Base-by-base conservation (phyloP, 1,140 invertebrate genomes). In the Trichomalopsis sarcophagae region DNA sequence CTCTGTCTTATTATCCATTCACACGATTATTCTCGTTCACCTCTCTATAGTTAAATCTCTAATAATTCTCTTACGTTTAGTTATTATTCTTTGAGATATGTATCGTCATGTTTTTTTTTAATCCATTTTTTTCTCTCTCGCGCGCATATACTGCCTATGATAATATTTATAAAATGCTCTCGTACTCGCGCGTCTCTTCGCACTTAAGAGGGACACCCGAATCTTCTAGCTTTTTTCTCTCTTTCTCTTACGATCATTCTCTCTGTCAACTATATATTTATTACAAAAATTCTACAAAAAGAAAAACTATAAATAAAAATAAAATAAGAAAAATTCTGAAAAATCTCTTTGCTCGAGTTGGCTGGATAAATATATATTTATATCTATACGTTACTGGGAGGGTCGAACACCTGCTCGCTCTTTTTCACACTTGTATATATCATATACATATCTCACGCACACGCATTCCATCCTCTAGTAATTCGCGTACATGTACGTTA, bases 31-130 rank as follows among this genome's bases (percentile, higher is more conserved):
- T 82, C 44, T 69, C 13, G 66, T 81, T 74, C 62, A 73, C 44
- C 47, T 23, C 50, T 36, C 17, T 83, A 21, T 75, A 68, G 47
- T 79, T 47, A 80, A 75, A 83, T 82, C 76, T 84, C 86, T 86
- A 84, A 84, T 84, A 83, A 92, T 91, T 92, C 87, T 85, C 91
- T 92, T 93, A 93, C 80, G 86, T 90, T 91, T 93, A 93, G 85
- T 93, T 93, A 93, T 93, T 93, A 93, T 93, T 92, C 90, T 93
- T 91, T 92, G 91, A 92, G 92, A 93, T 93, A 93, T 93, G 92
- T 93, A 93, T 93, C 92, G 92, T 93, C 92, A 90, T 92, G 88
- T 86, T 36, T 86, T 44, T 86, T 86, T 44, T 89, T 87, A 87
- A 87, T 62, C 55, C 55, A 62, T 85, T 88, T 87, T 86, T 88